phyloP scores from a whole-genome alignment of 2,797 vertebrate genomes.

The Phoeniculus purpureus region DNA sequence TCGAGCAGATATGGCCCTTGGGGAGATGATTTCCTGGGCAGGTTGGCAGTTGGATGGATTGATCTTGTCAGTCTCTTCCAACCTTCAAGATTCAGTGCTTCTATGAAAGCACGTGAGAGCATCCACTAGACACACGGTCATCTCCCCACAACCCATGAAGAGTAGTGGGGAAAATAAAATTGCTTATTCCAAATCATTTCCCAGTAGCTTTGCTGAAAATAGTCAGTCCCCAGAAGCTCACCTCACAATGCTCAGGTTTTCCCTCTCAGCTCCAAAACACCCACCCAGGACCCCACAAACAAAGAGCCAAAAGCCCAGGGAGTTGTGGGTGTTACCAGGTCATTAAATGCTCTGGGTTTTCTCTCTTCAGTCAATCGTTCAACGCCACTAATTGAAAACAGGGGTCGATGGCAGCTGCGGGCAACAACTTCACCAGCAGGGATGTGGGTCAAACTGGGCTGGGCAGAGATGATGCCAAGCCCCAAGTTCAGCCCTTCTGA shows the following conservation, averaged over 20 bases:
- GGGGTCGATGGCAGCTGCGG: neutral
- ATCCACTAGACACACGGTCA: neutral
- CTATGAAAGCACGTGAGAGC: neutral
- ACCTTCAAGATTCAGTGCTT: too few species aligned
- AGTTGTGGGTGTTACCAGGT: neutral
- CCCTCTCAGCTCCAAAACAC: neutral
- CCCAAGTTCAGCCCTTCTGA: neutral
- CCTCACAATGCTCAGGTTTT: neutral
- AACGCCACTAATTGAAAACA: fast-evolving
- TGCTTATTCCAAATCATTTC: neutral
- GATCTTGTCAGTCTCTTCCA: too few species aligned
- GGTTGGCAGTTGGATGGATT: too few species aligned
- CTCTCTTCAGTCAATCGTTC: fast-evolving
- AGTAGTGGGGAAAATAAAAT: neutral
- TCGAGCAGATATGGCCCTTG: too few species aligned
- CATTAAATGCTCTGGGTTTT: neutral
- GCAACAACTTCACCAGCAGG: neutral
- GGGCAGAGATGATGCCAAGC: fast-evolving
- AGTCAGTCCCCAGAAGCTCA: neutral
- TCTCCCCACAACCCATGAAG: fast-evolving
- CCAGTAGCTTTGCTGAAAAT: neutral
- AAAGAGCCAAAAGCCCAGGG: neutral
- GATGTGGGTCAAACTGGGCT: neutral
- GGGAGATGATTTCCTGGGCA: too few species aligned
- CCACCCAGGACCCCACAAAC: neutral